A percentile compares a stretch with the other conserved stretches of the same genome.
Evolutionary conservation across 2,797 vertebrate genomes (phyloP).

Genomic region (Ambastaia sidthimunki): DNA sequence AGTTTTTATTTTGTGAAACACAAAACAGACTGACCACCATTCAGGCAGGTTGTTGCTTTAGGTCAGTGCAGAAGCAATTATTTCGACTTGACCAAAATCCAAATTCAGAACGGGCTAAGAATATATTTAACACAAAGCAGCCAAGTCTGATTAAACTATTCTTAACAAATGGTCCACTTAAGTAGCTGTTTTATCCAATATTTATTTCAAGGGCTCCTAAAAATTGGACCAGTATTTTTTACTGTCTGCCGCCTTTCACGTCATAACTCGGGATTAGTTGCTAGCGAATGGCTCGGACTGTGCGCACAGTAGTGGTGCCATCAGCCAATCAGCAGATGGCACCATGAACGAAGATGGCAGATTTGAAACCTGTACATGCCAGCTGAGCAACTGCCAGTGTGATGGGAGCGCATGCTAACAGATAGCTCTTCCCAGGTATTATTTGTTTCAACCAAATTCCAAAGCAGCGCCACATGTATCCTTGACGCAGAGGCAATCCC

Average conservation of each 20-base stretch:
- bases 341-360: neutral
- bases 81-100: too few species aligned
- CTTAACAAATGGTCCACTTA: too few species aligned
- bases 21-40: too few species aligned
- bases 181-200: too few species aligned
- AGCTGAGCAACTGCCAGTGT: neutral
- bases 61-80: too few species aligned
- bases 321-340: neutral
- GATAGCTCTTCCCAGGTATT: neutral
- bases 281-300: neutral
- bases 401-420: neutral
- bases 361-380: neutral
- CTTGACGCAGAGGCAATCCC: neutral
- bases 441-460: neutral
- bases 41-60: too few species aligned
- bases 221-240: neutral
- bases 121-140: too few species aligned
- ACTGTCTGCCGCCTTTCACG: neutral
- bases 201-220: neutral
- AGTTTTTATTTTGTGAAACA: too few species aligned
- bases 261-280: neutral
- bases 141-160: too few species aligned
- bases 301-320: neutral
- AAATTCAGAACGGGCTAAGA: too few species aligned
- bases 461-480: neutral